Evolutionary conservation across 2,113 vertebrate species (phyloP), one percentile per base, ranked within the genome.

Genomic region (Poeciliopsis turrubarensis): DNA sequence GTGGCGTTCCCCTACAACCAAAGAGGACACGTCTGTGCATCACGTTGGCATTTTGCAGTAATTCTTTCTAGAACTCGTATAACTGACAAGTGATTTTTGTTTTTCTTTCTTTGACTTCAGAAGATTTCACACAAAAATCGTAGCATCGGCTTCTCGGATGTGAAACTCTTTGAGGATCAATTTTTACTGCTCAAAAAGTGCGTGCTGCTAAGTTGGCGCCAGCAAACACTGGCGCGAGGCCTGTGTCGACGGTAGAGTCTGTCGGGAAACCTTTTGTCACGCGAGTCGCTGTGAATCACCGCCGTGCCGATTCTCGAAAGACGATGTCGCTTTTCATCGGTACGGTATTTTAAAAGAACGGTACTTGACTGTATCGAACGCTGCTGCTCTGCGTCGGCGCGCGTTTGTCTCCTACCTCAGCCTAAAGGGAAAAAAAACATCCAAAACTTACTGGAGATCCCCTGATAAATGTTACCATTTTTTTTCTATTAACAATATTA

Each of bases 321-420:
- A 57, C 39, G 29, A 47, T 10, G 32, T 69, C 57, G 30, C 70
- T 65, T 68, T 13, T 62, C 60, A 31, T 65, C 30, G 47, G 13
- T 22, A 2, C 19, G 12, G 10, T 57, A 4, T 65, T 60, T 72
- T 32, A 57, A 26, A 68, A 26, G 72, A 68, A n/a, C 7, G 51
- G 51, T 25, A 54, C 47, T 62, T 64, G 68, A 54, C 13, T 13
- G 9, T 7, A 66, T 26, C 37, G 14, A 37, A 39, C 26, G 4
- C 51, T n/a, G 4, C 51, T n/a, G 25, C 8, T n/a, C n/a, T 57
- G 25, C 25, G 9, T 66, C n/a, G 25, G 22, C 17, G 27, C 12
- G 73, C 12, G 73, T 70, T 72, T n/a, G 68, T 84, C 39, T 87
- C 78, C 89, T 92, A 94, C 90, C 92, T 94, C 93, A 91, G 60